Evolutionary conservation across 2,113 vertebrate species (phyloP).

Genomic region (Isichthys henryi): DNA sequence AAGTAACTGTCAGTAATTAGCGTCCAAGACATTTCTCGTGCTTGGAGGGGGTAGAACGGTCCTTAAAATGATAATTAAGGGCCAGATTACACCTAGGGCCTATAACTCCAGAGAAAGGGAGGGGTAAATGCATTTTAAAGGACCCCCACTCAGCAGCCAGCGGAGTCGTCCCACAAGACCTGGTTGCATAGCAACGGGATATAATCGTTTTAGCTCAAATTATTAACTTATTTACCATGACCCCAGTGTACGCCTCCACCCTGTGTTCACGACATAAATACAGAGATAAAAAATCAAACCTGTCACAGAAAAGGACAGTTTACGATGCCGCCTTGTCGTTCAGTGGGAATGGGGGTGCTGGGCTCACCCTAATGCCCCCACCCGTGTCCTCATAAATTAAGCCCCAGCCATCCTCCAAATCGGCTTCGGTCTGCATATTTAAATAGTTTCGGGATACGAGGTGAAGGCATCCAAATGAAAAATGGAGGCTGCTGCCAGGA

Average conservation of each 20-base stretch:
- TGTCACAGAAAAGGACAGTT: not conserved
- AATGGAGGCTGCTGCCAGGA: not conserved
- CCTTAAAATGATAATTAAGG: not conserved
- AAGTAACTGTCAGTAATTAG: not conserved
- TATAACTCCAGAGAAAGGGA: not conserved
- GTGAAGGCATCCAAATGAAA: not conserved
- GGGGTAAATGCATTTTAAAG: not conserved
- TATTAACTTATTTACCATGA: slow-evolving; percentile 17
- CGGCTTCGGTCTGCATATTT: not conserved
- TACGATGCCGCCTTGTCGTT: not conserved
- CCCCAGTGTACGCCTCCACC: not conserved
- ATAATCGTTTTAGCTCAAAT: slow-evolving; percentile 17
- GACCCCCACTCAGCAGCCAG: not conserved
- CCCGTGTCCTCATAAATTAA: not conserved
- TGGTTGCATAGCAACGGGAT: slow-evolving; percentile 9
- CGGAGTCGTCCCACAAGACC: not conserved
- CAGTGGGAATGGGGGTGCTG: not conserved
- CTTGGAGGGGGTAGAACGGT: not conserved
- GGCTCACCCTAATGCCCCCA: not conserved
- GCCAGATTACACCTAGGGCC: not conserved
- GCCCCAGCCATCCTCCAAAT: not conserved
- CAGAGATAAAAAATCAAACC: not conserved
- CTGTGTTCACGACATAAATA: not conserved
- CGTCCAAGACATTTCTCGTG: not conserved
- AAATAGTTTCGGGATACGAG: not conserved